phyloP scores from a whole-genome alignment of 2,113 vertebrate genomes.

The Siphamia tubifer region DNA sequence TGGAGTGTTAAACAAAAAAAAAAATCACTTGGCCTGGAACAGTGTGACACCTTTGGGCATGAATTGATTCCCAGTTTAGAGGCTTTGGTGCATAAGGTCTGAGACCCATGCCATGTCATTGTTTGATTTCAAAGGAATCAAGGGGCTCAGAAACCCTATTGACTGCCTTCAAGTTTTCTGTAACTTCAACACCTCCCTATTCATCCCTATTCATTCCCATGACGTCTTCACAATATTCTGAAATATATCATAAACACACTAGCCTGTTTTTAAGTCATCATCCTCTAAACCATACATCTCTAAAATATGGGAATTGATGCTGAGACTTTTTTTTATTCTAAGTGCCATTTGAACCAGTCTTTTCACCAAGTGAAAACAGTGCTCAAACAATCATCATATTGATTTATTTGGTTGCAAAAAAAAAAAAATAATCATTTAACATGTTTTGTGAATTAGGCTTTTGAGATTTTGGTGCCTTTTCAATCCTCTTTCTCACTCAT shows the following conservation, averaged over 20 bases:
- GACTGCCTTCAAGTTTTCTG: too few species aligned
- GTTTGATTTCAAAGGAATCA: neutral
- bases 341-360: constrained; percentile 11
- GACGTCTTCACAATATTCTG: neutral
- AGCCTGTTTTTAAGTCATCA: constrained; percentile 8
- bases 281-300: neutral
- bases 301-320: neutral
- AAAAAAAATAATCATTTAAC: neutral
- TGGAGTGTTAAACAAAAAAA: neutral
- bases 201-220: neutral
- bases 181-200: too few species aligned
- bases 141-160: constrained; percentile 30
- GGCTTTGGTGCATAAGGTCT: neutral
- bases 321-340: neutral
- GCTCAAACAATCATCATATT: constrained; percentile 11
- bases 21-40: neutral
- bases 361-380: neutral
- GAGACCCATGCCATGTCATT: neutral
- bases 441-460: neutral
- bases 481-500: constrained; percentile 8
- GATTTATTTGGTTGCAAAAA: neutral
- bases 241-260: neutral
- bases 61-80: constrained; percentile 16
- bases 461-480: constrained; percentile 7
- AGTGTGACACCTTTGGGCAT: neutral